Evolutionary conservation across 2,888 invertebrate genomes (phyloP).

Genomic region (Tetheella fluctuosa): DNA sequence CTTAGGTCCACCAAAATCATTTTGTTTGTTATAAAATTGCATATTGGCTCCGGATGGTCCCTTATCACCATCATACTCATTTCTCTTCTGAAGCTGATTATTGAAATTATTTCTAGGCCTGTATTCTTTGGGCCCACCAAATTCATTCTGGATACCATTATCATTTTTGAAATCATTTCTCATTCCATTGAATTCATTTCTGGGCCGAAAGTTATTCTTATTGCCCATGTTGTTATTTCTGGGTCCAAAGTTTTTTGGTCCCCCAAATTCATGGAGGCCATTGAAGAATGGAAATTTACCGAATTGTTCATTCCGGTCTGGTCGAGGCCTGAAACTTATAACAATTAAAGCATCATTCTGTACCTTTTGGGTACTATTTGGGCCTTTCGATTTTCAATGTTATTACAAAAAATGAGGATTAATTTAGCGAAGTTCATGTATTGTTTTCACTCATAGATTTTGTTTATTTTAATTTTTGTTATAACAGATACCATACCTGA

Average conservation of each 20-base stretch:
- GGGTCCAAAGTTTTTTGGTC: conserved; percentile 79
- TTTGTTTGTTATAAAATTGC: conserved; percentile 76
- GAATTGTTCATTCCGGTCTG: conserved; percentile 87
- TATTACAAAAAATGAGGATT: no score
- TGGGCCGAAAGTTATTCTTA: conserved; percentile 76
- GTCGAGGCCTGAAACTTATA: conserved; percentile 84
- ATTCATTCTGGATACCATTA: conserved; percentile 71
- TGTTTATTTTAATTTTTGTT: no score
- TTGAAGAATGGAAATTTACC: conserved; percentile 82
- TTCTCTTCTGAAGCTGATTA: conserved; percentile 64
- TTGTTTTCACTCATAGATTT: no score
- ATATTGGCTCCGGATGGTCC: conserved; percentile 60
- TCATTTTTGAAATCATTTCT: conserved; percentile 70
- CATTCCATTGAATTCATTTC: conserved; percentile 77
- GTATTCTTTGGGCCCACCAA: conserved; percentile 78
- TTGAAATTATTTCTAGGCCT: conserved; percentile 75
- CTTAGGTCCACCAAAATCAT: conserved; percentile 80
- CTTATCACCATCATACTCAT: conserved; percentile 70
- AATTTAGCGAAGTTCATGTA: no score
- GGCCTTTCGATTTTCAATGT: no score
- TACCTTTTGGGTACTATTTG: neutral
- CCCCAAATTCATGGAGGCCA: conserved; percentile 76
- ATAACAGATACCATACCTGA: no score
- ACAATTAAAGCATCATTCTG: conserved; percentile 27
- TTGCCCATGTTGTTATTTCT: conserved; percentile 69